Evolutionary conservation across 2,113 vertebrate species (phyloP).

Genomic region (Brachypteracias leptosomus): DNA sequence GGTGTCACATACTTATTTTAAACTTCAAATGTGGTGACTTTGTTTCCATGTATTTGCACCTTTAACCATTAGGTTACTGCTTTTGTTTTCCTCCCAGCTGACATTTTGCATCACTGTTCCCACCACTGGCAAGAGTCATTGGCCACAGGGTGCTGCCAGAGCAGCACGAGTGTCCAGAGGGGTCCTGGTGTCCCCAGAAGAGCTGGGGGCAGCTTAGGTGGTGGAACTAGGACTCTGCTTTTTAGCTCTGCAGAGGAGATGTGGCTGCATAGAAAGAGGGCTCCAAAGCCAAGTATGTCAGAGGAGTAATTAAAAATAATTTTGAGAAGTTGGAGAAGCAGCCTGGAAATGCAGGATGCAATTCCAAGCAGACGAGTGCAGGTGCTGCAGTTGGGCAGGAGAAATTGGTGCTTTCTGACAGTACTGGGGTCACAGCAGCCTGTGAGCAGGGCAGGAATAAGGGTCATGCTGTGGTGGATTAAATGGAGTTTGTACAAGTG

Average conservation of each 20-base stretch:
- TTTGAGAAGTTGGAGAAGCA: not conserved
- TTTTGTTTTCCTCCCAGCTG: not conserved
- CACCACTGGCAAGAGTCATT: not conserved
- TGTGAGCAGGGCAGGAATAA: accelerated
- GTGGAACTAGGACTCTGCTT: not conserved
- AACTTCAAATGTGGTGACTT: not conserved
- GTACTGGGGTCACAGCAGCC: accelerated
- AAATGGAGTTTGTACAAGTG: not conserved
- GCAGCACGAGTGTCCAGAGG: not conserved
- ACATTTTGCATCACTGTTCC: not conserved
- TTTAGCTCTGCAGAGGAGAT: not conserved
- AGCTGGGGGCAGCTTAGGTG: not conserved
- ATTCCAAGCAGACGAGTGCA: accelerated
- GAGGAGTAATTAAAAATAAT: not conserved
- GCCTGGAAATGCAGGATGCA: not conserved
- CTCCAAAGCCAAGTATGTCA: not conserved
- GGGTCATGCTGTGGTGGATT: not conserved
- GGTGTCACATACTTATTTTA: not conserved
- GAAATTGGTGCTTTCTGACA: accelerated
- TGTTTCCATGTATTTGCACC: not conserved
- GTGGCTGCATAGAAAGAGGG: not conserved
- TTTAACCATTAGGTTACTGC: not conserved
- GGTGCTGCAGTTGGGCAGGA: not conserved
- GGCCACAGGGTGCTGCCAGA: accelerated
- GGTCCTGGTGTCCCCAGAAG: not conserved